Evolutionary conservation across 92 coral and sea anemone species (phyloP).

Genomic region (Chrysogorgia sp.): DNA sequence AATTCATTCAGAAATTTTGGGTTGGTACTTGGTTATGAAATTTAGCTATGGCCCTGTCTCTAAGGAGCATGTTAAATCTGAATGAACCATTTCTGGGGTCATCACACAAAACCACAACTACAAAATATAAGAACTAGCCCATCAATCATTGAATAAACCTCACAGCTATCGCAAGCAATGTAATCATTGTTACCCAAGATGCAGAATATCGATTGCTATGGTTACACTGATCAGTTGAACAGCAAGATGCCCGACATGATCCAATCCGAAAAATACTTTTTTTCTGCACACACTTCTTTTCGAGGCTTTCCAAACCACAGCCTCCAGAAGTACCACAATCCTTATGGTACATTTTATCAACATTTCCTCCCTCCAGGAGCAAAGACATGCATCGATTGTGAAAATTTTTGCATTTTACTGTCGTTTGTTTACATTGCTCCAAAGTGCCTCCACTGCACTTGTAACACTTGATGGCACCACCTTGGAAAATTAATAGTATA

Average conservation of each 20-base stretch:
- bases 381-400: slow-evolving; percentile 30
- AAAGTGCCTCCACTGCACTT: neutral
- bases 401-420: slow-evolving; percentile 8
- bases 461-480: slow-evolving; percentile 20
- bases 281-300: neutral
- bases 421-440: neutral
- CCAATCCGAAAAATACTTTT: neutral
- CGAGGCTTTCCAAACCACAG: neutral
- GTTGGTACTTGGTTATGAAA: too few species aligned
- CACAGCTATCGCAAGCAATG: too few species aligned
- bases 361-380: slow-evolving; percentile 18
- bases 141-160: too few species aligned
- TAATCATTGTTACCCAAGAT: slow-evolving; percentile 18
- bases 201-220: neutral
- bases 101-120: too few species aligned
- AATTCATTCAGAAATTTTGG: too few species aligned
- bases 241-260: slow-evolving; percentile 24
- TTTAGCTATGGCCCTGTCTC: too few species aligned
- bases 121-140: too few species aligned
- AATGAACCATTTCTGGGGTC: too few species aligned
- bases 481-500: neutral
- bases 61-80: too few species aligned
- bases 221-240: slow-evolving; percentile 16
- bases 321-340: neutral
- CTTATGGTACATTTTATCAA: slow-evolving; percentile 4